A percentile compares a stretch with the other conserved stretches of the same genome.
Evolutionary conservation across 2,113 vertebrate species (phyloP).

Genomic region (Pterocles burchelli): DNA sequence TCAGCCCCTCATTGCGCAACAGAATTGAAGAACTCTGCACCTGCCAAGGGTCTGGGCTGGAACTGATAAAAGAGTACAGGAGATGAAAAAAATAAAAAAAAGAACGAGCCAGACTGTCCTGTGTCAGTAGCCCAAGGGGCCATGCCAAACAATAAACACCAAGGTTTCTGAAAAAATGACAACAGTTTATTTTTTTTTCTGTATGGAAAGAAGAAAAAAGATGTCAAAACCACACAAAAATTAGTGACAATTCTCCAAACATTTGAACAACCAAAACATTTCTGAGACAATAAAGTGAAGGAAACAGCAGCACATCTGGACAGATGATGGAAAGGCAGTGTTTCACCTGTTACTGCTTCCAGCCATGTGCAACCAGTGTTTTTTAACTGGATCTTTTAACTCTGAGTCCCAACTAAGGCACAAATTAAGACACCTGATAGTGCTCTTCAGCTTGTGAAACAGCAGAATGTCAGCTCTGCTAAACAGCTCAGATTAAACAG

Average conservation of each 20-base stretch:
- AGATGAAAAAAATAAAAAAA: not conserved
- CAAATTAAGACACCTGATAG: not conserved
- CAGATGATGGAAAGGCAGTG: not conserved
- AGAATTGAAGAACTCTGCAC: not conserved
- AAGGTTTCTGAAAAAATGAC: not conserved
- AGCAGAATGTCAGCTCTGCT: not conserved
- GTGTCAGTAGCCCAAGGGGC: fast-evolving
- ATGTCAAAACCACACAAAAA: not conserved
- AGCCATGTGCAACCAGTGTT: not conserved
- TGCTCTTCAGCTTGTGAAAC: not conserved
- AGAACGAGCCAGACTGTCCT: not conserved
- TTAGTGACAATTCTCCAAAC: not conserved
- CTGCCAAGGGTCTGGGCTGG: not conserved
- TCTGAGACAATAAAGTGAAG: not conserved
- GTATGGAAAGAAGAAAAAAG: not conserved
- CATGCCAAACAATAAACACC: not conserved
- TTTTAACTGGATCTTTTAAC: not conserved
- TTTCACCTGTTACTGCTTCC: not conserved
- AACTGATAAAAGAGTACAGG: not conserved
- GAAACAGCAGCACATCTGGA: not conserved
- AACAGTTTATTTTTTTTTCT: conserved; percentile 30
- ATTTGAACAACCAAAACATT: not conserved
- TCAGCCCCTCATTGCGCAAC: fast-evolving
- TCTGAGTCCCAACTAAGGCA: not conserved
- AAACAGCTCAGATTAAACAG: not conserved